Evolutionary conservation across 2,888 invertebrate genomes (phyloP), one percentile per base, ranked within the genome.

Genomic region (Apoda limacodes): DNA sequence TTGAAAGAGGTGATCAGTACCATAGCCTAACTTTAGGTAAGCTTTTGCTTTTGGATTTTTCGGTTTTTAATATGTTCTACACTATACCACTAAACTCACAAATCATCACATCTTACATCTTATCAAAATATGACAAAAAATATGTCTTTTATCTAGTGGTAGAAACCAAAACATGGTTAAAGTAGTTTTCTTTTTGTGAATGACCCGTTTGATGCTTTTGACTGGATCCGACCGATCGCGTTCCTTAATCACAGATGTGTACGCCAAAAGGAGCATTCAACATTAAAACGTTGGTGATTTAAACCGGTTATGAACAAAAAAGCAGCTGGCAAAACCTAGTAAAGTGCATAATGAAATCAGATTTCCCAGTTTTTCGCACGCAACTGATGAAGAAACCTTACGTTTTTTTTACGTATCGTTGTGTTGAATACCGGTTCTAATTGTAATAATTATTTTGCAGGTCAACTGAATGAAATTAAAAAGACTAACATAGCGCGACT

Each of bases 401-500:
- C 10, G 13, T 24, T 33, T 19, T 33, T 27, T 19, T 22, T 28
- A 25, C 22, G 25, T 30, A 33, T 28, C 25, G 28, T 28, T 14
- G 22, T 23, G 25, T 23, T 23, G 10, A 22, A 13, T 15, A 13
- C 9, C 4, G 23, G 21, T 23, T 27, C 17, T 13, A 27, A 15
- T 30, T 32, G 37, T 31, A 32, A 35, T 24, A 35, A 28, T 48
- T 13, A 28, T 46, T 46, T 37, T 40, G 30, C 56, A 69, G 70
- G 37, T 42, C 69, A 69, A 53, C 46, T 69, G 39, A 48, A 58
- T 10, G 70, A 69, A 44, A 59, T 71, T 29, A 57, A 67, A 40
- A 63, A 60, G 48, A 60, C 65, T 7, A 71, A 55, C 40, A 64
- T 71, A 50, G 70, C 72, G n/a, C 55, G 64, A n/a, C n/a, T n/a